Evolutionary conservation across 1,140 invertebrate genomes (phyloP).

Genomic region (Brachionus rotundiformis): DNA sequence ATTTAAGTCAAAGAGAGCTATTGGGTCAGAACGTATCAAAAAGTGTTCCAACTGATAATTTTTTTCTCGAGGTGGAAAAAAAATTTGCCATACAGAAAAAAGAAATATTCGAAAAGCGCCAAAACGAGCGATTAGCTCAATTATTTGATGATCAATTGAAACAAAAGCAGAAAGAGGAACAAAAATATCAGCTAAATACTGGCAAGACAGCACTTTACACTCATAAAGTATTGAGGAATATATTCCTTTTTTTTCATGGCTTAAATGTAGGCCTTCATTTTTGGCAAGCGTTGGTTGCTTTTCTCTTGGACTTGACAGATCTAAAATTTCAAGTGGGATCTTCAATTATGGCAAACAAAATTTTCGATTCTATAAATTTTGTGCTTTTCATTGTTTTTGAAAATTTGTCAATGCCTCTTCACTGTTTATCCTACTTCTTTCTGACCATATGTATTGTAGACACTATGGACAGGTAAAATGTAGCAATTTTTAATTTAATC

Average conservation of each 20-base stretch:
- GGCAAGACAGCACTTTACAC: constrained; percentile 20
- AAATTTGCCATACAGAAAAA: constrained; percentile 40
- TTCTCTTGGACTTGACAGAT: neutral
- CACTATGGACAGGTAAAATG: constrained; percentile 9
- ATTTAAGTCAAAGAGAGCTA: constrained; percentile 43
- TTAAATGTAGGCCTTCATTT: constrained; percentile 37
- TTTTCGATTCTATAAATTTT: constrained; percentile 17
- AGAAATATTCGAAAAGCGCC: constrained; percentile 14
- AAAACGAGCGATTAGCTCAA: constrained; percentile 35
- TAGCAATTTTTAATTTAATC: neutral
- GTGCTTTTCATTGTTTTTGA: constrained; percentile 3
- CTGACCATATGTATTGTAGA: constrained; percentile 37
- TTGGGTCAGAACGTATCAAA: neutral
- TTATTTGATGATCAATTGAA: constrained; percentile 31
- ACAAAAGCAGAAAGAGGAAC: constrained; percentile 44
- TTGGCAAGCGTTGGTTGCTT: neutral
- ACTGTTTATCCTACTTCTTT: constrained; percentile 50
- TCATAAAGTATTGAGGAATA: constrained; percentile 8
- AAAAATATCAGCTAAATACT: constrained; percentile 35
- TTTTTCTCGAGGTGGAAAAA: constrained; percentile 43
- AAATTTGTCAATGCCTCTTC: constrained; percentile 36
- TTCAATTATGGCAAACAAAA: neutral
- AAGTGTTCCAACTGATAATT: constrained; percentile 47
- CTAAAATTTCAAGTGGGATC: neutral
- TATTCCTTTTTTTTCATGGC: constrained; percentile 43